phyloP scores from a whole-genome alignment of 2,888 invertebrate species.

The Melipona beecheii region DNA sequence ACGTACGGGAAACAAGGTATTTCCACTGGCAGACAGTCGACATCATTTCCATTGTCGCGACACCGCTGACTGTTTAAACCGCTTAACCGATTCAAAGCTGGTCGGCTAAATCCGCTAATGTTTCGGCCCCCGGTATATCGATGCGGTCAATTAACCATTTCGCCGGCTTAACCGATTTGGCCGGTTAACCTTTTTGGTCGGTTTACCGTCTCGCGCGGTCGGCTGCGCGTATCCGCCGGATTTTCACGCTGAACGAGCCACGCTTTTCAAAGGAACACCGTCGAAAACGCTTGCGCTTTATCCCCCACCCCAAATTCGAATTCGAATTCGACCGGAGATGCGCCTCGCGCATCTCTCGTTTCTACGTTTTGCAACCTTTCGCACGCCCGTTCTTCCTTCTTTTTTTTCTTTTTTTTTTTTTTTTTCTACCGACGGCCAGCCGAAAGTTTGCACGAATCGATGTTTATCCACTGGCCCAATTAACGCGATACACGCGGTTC shows the following conservation, averaged over 20 bases:
- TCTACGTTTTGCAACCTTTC: neutral
- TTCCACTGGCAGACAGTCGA: conserved; percentile 18
- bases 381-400: neutral
- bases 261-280: conserved; percentile 10
- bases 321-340: neutral
- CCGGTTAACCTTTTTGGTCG: conserved; percentile 58
- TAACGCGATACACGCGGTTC: conserved; percentile 9
- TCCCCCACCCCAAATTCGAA: neutral
- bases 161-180: conserved; percentile 58
- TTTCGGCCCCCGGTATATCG: conserved; percentile 49
- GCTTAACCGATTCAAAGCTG: conserved; percentile 55
- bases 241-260: conserved; percentile 32
- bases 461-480: conserved; percentile 23
- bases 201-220: conserved; percentile 36
- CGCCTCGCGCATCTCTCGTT: neutral
- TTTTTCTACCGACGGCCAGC: neutral
- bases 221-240: conserved; percentile 5
- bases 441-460: conserved; percentile 22
- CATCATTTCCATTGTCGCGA: conserved; percentile 47
- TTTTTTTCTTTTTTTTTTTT: no score
- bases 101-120: conserved; percentile 58
- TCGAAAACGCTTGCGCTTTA: conserved; percentile 11
- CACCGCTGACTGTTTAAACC: conserved; percentile 58
- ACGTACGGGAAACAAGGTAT: neutral
- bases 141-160: conserved; percentile 63